Base-by-base conservation (phyloP, 1,140 invertebrate species). In the Episyrphus balteatus region DNA sequence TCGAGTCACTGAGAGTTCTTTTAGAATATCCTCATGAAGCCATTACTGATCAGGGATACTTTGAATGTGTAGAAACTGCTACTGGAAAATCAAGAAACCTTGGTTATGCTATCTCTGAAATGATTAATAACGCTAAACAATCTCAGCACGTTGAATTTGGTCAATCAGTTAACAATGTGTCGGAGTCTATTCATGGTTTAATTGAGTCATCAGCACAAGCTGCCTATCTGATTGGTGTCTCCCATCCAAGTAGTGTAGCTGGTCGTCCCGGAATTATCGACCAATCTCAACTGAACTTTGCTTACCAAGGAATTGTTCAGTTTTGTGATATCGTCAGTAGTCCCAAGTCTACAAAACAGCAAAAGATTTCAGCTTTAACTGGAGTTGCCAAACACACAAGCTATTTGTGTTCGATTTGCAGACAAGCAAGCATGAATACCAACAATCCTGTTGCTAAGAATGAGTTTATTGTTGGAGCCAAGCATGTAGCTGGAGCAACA, bases 381-480 rank as follows among this genome's bases (percentile, higher is more conserved):
- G 79, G 87, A 36, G 92, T 98, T 45, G 95, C 95, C 5, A 96
- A 96, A 65, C 91, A 98, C 69, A 98, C 95, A 0, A 94, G 90
- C 51, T 83, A 92, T 11, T 72, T 98, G 13, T 98, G 94, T 66
- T 96, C 93, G 59, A 87, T 92, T 26, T 98, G 95, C 65, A 78
- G 95, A 15, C 74, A 85, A 3, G 94, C 95, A 0, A 96, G 92
- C 12, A 86, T 86, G 42, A 90, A 88, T 66, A 96, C 91, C 3
- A 81, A 76, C 43, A 95, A 98, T 71, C 88, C 93, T 1, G 88
- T 91, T 17, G 89, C 92, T 34, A 97, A 97, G 69, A 72, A 92
- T 50, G 92, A 98, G 63, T 98, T 99, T 69, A 93, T 99, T 14
- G 92, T 98, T 62, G 88, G 91, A 49, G 94, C 94, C 19, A 96